Percentiles rank a stretch among this genome's conserved stretches.
These are phyloP conservation scores for Pseudococcus viburni DNA, from an alignment of 2,888 invertebrate genomes.

Conservation along the genomic window DNA sequence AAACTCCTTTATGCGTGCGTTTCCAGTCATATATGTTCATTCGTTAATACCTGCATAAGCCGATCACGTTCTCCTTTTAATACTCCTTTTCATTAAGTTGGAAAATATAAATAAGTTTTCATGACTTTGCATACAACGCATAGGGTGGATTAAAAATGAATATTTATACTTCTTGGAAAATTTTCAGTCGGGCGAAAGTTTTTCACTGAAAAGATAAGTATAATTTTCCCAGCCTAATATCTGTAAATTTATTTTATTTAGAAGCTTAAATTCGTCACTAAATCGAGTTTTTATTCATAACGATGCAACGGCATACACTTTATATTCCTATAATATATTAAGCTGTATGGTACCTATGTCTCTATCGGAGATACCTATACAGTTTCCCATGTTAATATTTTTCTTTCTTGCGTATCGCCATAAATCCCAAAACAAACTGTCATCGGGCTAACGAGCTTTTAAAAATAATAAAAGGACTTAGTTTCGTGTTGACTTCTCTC, in stretches of 20 bases:
- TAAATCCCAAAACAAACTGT: constrained; percentile 19
- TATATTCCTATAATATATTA: background rate
- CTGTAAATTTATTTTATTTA: constrained; percentile 19
- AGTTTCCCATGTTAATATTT: background rate
- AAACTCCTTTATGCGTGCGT: constrained; percentile 2
- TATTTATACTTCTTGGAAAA: constrained; percentile 27
- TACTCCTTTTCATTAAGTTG: constrained; percentile 44
- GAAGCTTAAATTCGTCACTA: constrained; percentile 29
- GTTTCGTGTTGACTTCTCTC: constrained; percentile 8
- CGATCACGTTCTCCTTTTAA: constrained; percentile 30
- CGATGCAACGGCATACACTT: background rate
- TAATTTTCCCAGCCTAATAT: constrained; percentile 19
- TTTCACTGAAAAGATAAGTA: constrained; percentile 27
- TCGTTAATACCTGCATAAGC: constrained; percentile 47
- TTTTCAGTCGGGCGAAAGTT: constrained; percentile 14
- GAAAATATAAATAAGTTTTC: constrained; percentile 48
- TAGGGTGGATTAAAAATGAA: constrained; percentile 21
- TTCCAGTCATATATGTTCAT: constrained; percentile 24
- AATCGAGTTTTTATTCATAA: constrained; percentile 47
- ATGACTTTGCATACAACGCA: constrained; percentile 1
- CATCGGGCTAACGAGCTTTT: constrained; percentile 15
- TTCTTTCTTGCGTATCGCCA: background rate
- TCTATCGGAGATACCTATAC: background rate
- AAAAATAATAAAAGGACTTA: constrained; percentile 28
- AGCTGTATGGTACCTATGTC: background rate